Percentiles rank a stretch among this genome's conserved stretches.
These are phyloP conservation scores for Tympanoctomys barrerae DNA, from an alignment of 2,797 vertebrate species.

Conservation along the genomic window DNA sequence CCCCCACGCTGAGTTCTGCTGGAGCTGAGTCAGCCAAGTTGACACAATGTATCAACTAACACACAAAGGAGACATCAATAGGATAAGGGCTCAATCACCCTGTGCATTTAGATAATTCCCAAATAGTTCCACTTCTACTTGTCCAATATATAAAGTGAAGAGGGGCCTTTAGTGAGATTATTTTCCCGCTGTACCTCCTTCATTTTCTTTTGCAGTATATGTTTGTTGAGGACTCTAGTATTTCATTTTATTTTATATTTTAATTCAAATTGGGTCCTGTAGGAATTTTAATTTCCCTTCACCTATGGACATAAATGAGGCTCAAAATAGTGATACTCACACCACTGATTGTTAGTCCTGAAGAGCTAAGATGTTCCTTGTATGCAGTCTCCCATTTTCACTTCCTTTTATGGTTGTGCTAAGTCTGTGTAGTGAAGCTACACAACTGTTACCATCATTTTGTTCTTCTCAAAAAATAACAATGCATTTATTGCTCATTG, in stretches of 20 bases:
- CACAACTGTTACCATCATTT: not conserved
- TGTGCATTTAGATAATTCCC: not conserved
- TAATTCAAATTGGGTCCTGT: not conserved
- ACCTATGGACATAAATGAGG: not conserved
- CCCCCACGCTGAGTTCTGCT: no score
- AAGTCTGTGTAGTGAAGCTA: not conserved
- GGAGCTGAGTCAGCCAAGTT: no score
- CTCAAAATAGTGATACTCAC: not conserved
- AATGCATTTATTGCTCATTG: not conserved
- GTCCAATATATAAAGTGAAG: not conserved
- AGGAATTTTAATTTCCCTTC: not conserved
- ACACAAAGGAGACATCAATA: not conserved
- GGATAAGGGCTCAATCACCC: not conserved
- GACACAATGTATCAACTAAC: no score
- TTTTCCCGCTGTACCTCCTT: not conserved
- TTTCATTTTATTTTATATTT: not conserved
- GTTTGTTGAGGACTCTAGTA: not conserved
- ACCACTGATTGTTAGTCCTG: not conserved
- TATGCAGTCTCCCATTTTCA: not conserved
- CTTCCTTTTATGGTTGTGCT: not conserved
- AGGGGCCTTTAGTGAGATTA: not conserved
- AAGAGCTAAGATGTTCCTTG: not conserved
- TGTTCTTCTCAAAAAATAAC: not conserved
- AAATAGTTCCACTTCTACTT: not conserved
- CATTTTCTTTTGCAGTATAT: not conserved